Conservation (phyloP, 2,888 invertebrate genomes). For the Cosmopolites sordidus region DNA sequence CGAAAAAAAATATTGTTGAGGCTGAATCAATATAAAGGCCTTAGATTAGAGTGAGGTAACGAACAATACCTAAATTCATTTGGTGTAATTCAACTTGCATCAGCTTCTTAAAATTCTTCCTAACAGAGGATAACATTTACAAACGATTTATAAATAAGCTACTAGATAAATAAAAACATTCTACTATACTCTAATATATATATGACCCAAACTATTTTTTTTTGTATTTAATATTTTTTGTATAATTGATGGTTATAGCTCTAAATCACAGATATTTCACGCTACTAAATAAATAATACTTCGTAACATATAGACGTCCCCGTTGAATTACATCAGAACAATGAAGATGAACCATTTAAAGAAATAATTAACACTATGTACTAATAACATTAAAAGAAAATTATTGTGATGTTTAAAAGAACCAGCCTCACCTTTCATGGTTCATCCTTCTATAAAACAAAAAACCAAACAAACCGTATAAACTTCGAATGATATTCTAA, state of each 20-base stretch:
- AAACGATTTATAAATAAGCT: neutral
- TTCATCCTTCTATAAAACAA: too few species aligned
- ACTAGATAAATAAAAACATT: neutral
- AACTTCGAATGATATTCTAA: neutral
- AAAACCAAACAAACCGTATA: too few species aligned
- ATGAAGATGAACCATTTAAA: too few species aligned
- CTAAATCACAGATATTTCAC: neutral
- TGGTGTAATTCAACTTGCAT: slow-evolving; percentile 1
- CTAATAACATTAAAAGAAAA: too few species aligned
- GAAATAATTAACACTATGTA: too few species aligned
- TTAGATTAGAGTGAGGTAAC: too few species aligned
- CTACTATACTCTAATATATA: neutral
- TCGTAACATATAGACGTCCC: neutral
- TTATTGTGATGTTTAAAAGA: too few species aligned
- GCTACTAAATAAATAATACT: neutral
- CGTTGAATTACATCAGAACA: neutral
- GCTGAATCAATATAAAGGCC: too few species aligned
- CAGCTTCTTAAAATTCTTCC: neutral
- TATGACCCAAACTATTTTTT: neutral
- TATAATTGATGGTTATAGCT: neutral
- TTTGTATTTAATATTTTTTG: neutral
- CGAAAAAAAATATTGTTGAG: neutral
- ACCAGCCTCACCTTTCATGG: too few species aligned
- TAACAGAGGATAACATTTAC: neutral
- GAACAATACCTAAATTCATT: neutral